Conservation (phyloP, 1,140 invertebrate species). For the Himalopsyche phryganea region DNA sequence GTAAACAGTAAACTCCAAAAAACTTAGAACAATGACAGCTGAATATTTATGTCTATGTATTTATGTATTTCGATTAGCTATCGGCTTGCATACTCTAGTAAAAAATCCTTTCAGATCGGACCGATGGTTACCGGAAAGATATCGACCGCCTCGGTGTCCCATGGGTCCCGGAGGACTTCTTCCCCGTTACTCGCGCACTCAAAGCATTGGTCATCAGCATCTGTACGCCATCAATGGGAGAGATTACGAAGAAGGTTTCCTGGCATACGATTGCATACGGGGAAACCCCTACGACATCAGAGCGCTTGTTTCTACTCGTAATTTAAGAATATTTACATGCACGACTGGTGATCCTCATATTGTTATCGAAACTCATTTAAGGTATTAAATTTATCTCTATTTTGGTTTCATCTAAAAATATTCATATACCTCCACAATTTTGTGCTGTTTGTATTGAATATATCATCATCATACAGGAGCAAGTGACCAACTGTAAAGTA, state of each 20-base stretch:
- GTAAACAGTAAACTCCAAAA: no score
- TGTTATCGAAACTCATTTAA: conserved; percentile 65
- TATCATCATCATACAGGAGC: no score
- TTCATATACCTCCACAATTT: background rate
- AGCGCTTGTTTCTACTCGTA: conserved; percentile 73
- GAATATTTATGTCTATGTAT: no score
- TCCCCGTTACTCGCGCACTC: conserved; percentile 70
- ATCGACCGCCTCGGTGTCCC: conserved; percentile 72
- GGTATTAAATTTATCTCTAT: conserved; percentile 50
- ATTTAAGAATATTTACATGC: conserved; percentile 72
- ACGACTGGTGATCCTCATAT: conserved; percentile 54
- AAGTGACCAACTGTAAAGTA: no score
- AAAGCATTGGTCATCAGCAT: conserved; percentile 81
- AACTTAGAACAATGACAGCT: no score
- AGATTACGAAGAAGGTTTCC: conserved; percentile 75
- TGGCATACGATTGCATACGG: conserved; percentile 77
- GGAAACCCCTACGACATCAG: conserved; percentile 67
- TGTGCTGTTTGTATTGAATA: no score
- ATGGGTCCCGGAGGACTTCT: conserved; percentile 80
- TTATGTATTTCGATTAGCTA: no score
- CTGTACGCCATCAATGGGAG: conserved; percentile 76
- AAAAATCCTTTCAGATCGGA: no score
- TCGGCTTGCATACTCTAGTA: no score
- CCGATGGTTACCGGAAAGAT: conserved; percentile 63
- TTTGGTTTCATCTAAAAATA: background rate